Evolutionary conservation across 2,113 vertebrate genomes (phyloP).

Genomic region (Upupa epops): DNA sequence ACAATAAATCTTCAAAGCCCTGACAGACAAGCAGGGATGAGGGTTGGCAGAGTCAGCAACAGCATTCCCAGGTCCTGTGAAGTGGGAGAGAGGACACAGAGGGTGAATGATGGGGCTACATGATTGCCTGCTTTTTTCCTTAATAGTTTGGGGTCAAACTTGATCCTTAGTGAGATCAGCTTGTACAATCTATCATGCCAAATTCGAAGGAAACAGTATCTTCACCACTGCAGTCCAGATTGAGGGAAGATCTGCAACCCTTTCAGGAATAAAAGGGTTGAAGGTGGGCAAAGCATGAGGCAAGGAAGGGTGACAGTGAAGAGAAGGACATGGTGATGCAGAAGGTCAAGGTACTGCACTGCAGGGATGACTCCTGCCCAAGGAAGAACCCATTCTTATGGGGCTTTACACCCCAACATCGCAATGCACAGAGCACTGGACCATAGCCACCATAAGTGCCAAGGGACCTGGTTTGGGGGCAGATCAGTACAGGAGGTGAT

Average conservation of each 20-base stretch:
- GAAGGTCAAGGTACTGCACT: background rate
- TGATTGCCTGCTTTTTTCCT: conserved; percentile 50
- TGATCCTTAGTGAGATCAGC: conserved; percentile 62
- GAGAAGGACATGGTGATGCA: rapidly evolving
- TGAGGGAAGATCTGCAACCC: background rate
- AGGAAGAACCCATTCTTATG: rapidly evolving
- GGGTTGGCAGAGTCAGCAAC: background rate
- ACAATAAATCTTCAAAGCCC: background rate
- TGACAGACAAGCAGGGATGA: background rate
- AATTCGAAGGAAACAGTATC: conserved; percentile 65
- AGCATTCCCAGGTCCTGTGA: background rate
- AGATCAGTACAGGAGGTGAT: rapidly evolving
- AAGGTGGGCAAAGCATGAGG: rapidly evolving
- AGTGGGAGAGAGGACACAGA: background rate
- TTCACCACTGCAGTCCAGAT: background rate
- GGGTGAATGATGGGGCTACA: background rate
- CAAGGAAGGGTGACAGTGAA: background rate
- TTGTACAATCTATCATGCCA: conserved; percentile 62
- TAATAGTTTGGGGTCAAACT: conserved; percentile 73
- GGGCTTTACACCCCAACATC: background rate
- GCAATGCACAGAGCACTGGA: background rate
- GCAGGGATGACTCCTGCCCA: rapidly evolving
- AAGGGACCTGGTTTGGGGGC: background rate
- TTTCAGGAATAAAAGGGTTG: rapidly evolving
- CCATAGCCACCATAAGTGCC: rapidly evolving